Evolutionary conservation across 1,140 invertebrate genomes (phyloP).

Genomic region (Drosophila teissieri): DNA sequence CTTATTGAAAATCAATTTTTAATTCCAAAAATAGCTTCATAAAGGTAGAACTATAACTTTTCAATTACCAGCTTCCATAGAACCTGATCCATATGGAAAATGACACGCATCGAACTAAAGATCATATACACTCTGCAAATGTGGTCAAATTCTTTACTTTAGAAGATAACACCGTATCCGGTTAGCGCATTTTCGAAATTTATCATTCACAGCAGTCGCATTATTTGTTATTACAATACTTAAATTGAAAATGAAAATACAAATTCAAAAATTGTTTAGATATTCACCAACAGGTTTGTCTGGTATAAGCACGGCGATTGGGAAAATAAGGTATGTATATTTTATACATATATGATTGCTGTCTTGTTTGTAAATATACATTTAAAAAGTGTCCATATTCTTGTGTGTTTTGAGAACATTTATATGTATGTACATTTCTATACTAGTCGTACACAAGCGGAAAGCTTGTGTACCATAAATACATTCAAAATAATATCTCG

Average conservation of each 20-base stretch:
- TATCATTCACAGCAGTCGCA: too few relatives aligned
- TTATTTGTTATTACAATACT: not conserved
- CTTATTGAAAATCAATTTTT: too few relatives aligned
- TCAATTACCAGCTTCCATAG: too few relatives aligned
- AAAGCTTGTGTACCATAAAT: conserved; percentile 15
- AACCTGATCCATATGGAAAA: too few relatives aligned
- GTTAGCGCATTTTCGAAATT: too few relatives aligned
- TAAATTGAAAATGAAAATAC: not conserved
- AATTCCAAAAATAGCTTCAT: too few relatives aligned
- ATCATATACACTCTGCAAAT: too few relatives aligned
- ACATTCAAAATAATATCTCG: conserved; percentile 49
- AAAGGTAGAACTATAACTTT: too few relatives aligned
- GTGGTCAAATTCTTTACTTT: too few relatives aligned
- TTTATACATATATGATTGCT: not conserved
- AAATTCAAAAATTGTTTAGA: not conserved
- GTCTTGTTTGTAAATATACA: conserved; percentile 5
- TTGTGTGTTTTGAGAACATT: conserved; percentile 16
- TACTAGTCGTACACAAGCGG: not conserved
- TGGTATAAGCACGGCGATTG: not conserved
- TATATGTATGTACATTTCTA: conserved; percentile 5
- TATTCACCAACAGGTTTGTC: not conserved
- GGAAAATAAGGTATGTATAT: not conserved
- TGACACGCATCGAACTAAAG: too few relatives aligned
- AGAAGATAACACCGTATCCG: too few relatives aligned
- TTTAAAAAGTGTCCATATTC: conserved; percentile 4